Percentiles rank a stretch among this genome's conserved stretches.
These are phyloP conservation scores for Gobius niger DNA, from an alignment of 2,113 vertebrate genomes.

Conservation along the genomic window DNA sequence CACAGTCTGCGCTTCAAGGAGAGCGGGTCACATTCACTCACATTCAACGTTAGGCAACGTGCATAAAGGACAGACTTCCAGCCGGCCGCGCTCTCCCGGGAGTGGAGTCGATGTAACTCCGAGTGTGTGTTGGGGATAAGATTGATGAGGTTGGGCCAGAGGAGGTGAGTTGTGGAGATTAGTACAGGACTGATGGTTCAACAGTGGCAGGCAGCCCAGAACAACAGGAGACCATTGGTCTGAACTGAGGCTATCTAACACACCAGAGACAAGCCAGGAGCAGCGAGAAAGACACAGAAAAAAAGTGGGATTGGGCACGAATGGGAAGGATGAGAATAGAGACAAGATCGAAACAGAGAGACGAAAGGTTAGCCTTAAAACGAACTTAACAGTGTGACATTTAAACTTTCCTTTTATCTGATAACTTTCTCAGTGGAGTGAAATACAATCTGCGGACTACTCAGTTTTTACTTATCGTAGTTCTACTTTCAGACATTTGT, in stretches of 20 bases:
- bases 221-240: slow-evolving; percentile 55
- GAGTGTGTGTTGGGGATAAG: slow-evolving; percentile 44
- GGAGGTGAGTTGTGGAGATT: slow-evolving; percentile 70
- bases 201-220: slow-evolving; percentile 67
- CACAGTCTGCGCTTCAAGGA: slow-evolving; percentile 36
- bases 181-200: slow-evolving; percentile 68
- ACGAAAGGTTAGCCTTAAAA: slow-evolving; percentile 23
- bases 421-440: not conserved
- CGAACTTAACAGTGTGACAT: slow-evolving; percentile 24
- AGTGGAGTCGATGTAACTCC: slow-evolving; percentile 19
- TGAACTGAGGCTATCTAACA: slow-evolving; percentile 53
- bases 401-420: slow-evolving; percentile 28
- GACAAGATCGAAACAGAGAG: slow-evolving; percentile 35
- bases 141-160: slow-evolving; percentile 64
- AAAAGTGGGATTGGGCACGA: slow-evolving; percentile 15
- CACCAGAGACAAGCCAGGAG: slow-evolving; percentile 55
- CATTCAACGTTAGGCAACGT: slow-evolving; percentile 29
- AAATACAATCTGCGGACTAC: not conserved
- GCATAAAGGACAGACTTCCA: slow-evolving; percentile 57
- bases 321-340: slow-evolving; percentile 28
- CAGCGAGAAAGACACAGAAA: slow-evolving; percentile 17
- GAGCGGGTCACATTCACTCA: slow-evolving; percentile 25
- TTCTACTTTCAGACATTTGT: too few species aligned
- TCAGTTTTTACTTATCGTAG: not conserved
- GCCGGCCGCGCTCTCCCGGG: slow-evolving; percentile 44